Percentiles rank a stretch among this genome's conserved stretches.
Evolutionary conservation across 2,888 invertebrate genomes (phyloP).

Genomic region (Tipula lateralis): DNA sequence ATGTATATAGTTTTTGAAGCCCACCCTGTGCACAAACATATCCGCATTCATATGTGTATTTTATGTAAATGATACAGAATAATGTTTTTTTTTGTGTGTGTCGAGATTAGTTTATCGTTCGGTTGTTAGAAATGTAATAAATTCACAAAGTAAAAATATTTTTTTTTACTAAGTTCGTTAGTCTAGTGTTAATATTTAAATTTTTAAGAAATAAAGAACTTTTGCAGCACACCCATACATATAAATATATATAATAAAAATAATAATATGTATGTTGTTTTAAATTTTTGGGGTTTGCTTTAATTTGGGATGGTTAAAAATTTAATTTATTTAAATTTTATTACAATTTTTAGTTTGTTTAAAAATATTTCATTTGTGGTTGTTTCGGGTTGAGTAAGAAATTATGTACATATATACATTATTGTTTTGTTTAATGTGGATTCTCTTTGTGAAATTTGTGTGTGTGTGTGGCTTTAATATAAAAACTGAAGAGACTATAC

Average conservation of each 20-base stretch:
- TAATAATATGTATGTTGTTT: neutral
- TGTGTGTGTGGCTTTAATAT: neutral
- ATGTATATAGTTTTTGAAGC: no score
- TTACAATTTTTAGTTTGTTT: neutral
- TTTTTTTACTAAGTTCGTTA: neutral
- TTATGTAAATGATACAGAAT: neutral
- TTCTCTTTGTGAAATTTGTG: no score
- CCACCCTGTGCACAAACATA: neutral
- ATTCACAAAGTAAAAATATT: neutral
- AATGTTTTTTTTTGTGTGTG: no score
- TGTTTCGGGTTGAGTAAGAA: neutral
- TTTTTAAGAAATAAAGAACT: neutral
- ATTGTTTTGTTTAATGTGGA: neutral
- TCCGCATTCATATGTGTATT: neutral
- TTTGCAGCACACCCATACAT: neutral
- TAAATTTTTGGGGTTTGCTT: neutral
- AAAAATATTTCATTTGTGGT: constrained; percentile 5
- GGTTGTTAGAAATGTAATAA: constrained; percentile 6
- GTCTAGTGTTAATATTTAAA: neutral
- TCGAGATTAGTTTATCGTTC: neutral
- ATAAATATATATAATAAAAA: neutral
- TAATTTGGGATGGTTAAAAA: neutral
- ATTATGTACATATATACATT: neutral
- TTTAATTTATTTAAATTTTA: constrained; percentile 24
- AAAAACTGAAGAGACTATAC: no score